Conservation (phyloP, 2,113 vertebrate genomes). For the Indicator maculatus region DNA sequence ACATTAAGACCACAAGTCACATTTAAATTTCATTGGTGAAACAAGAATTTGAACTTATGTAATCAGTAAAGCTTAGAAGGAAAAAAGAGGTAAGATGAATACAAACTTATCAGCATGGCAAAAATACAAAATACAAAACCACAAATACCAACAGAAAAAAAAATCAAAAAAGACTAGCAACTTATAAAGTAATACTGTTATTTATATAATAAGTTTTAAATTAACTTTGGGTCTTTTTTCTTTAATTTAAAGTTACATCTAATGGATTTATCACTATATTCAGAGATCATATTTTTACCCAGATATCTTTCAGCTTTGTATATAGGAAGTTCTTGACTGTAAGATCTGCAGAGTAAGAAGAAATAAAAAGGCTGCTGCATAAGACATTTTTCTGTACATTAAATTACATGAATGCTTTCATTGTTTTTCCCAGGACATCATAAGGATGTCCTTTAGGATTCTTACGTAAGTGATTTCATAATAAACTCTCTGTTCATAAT, state of each 20-base stretch:
- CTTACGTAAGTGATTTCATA: neutral
- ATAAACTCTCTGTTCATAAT: neutral
- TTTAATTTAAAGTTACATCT: neutral
- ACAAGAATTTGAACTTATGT: neutral
- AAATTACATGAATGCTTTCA: neutral
- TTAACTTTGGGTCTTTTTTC: neutral
- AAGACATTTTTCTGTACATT: neutral
- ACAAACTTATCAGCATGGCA: neutral
- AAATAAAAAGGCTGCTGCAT: neutral
- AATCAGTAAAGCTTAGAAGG: neutral
- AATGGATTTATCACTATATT: neutral
- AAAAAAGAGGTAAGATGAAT: neutral
- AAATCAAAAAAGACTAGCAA: neutral
- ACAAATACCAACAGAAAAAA: neutral
- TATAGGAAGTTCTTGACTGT: neutral
- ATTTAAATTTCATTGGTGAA: neutral
- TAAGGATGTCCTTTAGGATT: neutral
- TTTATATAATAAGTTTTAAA: neutral
- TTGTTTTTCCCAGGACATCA: neutral
- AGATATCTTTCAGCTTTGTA: neutral
- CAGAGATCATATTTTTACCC: neutral
- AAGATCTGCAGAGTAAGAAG: neutral
- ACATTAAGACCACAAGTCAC: neutral
- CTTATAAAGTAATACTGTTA: neutral
- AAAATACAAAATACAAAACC: neutral